Percentiles rank a stretch among this genome's conserved stretches.
Evolutionary conservation across 2,888 invertebrate genomes (phyloP).

Genomic region (Venusia cambrica): DNA sequence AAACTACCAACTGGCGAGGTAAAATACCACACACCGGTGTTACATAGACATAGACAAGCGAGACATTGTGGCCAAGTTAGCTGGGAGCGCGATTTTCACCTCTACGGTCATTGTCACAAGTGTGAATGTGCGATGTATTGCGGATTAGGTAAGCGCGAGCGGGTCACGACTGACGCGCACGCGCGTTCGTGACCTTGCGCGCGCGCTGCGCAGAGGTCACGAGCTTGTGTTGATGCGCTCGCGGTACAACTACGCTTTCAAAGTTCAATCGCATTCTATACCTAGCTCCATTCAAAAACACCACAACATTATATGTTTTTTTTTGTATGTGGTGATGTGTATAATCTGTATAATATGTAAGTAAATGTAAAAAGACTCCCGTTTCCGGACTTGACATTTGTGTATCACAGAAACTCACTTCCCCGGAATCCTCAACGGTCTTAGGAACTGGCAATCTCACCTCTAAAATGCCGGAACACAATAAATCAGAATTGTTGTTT

Average conservation of each 20-base stretch:
- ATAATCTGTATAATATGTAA: too few species aligned
- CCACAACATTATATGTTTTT: too few species aligned
- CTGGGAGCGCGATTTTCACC: slow-evolving; percentile 56
- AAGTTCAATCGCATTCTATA: slow-evolving; percentile 37
- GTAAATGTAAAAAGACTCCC: too few species aligned
- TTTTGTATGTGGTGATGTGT: too few species aligned
- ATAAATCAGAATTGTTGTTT: too few species aligned
- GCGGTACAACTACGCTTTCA: slow-evolving; percentile 55
- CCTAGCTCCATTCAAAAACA: slow-evolving; percentile 18
- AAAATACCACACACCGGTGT: slow-evolving; percentile 41
- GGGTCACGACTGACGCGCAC: slow-evolving; percentile 78
- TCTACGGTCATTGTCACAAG: slow-evolving; percentile 54
- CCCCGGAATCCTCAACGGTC: too few species aligned
- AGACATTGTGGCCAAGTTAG: slow-evolving; percentile 49
- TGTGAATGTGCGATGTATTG: slow-evolving; percentile 50
- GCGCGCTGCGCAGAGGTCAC: slow-evolving; percentile 74
- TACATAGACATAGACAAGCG: slow-evolving; percentile 42
- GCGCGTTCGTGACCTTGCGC: slow-evolving; percentile 81
- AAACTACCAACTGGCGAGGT: slow-evolving; percentile 38
- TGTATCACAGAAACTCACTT: too few species aligned
- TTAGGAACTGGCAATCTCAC: too few species aligned
- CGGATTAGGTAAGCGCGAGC: slow-evolving; percentile 56
- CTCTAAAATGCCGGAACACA: too few species aligned
- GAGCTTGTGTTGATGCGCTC: slow-evolving; percentile 69
- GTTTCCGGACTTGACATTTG: too few species aligned